These are phyloP conservation scores for Gymnothorax javanicus DNA, from an alignment of 2,797 vertebrate genomes.

Conservation along the genomic window DNA sequence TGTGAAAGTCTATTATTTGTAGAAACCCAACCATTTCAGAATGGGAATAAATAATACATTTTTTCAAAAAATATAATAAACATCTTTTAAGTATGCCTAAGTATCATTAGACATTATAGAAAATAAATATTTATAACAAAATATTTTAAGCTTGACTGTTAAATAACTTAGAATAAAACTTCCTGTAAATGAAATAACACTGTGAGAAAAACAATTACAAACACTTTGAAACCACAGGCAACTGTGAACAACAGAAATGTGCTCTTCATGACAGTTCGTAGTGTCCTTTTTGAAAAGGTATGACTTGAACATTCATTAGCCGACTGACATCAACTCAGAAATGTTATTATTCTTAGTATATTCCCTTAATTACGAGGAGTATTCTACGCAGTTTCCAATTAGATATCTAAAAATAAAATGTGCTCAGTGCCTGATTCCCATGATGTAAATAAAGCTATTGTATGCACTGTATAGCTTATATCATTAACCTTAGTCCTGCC, in stretches of 20 bases:
- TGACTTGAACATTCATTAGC: background rate
- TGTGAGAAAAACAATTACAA: background rate
- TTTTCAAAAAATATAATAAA: background rate
- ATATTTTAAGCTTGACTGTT: background rate
- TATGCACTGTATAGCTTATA: background rate
- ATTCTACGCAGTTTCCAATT: background rate
- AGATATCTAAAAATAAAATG: background rate
- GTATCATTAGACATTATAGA: background rate
- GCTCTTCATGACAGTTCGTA: background rate
- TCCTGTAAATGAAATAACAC: background rate
- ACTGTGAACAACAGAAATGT: background rate
- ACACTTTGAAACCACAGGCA: background rate
- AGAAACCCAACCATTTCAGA: background rate
- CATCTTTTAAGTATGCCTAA: background rate
- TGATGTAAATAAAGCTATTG: background rate
- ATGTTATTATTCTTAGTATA: background rate
- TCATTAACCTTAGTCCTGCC: no score
- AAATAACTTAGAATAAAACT: background rate
- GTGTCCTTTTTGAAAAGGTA: background rate
- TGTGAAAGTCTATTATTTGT: background rate
- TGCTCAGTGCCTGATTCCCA: background rate
- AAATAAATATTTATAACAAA: background rate
- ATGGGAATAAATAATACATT: background rate
- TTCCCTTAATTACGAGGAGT: background rate
- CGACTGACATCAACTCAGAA: background rate